phyloP scores from a whole-genome alignment of 2,888 invertebrate genomes.

The Bedellia somnulentella region DNA sequence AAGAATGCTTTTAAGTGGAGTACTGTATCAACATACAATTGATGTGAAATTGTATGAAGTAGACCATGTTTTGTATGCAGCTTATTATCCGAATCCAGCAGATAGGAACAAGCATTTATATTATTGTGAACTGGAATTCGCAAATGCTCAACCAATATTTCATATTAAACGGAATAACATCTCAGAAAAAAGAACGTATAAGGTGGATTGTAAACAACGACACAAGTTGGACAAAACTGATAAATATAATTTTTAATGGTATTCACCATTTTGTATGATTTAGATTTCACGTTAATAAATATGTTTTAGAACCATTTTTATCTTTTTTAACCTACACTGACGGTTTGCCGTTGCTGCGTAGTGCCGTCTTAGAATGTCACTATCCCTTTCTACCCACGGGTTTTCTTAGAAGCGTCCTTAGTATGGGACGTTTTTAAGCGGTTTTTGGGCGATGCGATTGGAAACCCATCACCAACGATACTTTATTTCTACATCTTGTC shows the following conservation, averaged over 20 bases:
- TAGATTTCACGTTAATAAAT: too few relatives aligned
- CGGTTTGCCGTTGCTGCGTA: too few relatives aligned
- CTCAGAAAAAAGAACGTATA: conserved; percentile 18
- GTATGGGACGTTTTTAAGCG: too few relatives aligned
- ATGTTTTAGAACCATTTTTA: too few relatives aligned
- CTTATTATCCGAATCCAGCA: conserved; percentile 39
- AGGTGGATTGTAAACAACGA: conserved; percentile 34
- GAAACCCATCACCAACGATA: too few relatives aligned
- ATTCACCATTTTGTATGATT: too few relatives aligned
- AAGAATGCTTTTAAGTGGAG: conserved; percentile 34
- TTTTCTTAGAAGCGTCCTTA: too few relatives aligned
- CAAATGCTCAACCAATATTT: conserved; percentile 32
- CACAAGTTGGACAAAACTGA: conserved; percentile 33
- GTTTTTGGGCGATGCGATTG: too few relatives aligned
- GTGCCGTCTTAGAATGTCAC: too few relatives aligned
- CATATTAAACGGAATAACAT: conserved; percentile 33
- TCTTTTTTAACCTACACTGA: too few relatives aligned
- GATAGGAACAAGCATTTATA: conserved; percentile 56
- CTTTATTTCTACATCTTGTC: too few relatives aligned
- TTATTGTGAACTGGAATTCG: conserved; percentile 53
- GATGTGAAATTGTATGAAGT: conserved; percentile 37
- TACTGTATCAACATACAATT: conserved; percentile 32
- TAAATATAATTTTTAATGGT: neutral
- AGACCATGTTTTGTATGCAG: conserved; percentile 27
- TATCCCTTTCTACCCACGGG: too few relatives aligned